A percentile compares a stretch with the other conserved stretches of the same genome.
phyloP scores from a whole-genome alignment of 1,140 invertebrate genomes.

The Drosophila obscura region DNA sequence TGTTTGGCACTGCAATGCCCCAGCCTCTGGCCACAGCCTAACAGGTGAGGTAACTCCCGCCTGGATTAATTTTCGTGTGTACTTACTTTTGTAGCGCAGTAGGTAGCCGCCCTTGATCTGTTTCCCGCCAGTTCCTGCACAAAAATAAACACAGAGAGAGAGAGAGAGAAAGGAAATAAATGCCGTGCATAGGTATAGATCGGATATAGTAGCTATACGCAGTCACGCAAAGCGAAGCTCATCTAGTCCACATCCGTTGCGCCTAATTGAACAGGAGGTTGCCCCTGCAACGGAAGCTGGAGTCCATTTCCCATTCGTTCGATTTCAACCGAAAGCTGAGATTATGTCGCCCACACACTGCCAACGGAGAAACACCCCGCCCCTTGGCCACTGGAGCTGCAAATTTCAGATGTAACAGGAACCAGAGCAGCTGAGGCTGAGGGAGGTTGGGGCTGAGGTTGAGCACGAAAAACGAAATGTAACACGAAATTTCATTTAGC shows the following conservation, averaged over 20 bases:
- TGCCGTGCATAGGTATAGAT: not conserved
- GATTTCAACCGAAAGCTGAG: slow-evolving; percentile 5
- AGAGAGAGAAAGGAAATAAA: slow-evolving; percentile 2
- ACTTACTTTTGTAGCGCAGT: slow-evolving; percentile 88
- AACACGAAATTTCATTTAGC: slow-evolving; percentile 57
- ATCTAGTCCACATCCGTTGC: slow-evolving; percentile 39
- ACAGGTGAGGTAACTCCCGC: not conserved
- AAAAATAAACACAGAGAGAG: slow-evolving; percentile 7
- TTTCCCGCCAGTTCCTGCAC: slow-evolving; percentile 86
- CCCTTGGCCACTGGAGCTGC: slow-evolving; percentile 9
- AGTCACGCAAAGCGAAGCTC: slow-evolving; percentile 17
- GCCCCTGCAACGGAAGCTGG: slow-evolving; percentile 12
- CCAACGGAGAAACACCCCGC: not conserved
- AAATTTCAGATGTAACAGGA: slow-evolving; percentile 11
- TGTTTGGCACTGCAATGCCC: no score
- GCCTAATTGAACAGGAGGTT: slow-evolving; percentile 36
- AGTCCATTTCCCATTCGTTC: slow-evolving; percentile 23
- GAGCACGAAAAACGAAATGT: slow-evolving; percentile 33
- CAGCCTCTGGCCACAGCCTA: not conserved
- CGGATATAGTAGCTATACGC: not conserved
- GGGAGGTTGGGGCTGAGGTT: not conserved
- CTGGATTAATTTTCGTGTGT: slow-evolving; percentile 15
- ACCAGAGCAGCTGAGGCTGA: not conserved
- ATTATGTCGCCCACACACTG: slow-evolving; percentile 19
- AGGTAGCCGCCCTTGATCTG: slow-evolving; percentile 88